phyloP scores from a whole-genome alignment of 1,140 invertebrate genomes.

The Formica selysi region DNA sequence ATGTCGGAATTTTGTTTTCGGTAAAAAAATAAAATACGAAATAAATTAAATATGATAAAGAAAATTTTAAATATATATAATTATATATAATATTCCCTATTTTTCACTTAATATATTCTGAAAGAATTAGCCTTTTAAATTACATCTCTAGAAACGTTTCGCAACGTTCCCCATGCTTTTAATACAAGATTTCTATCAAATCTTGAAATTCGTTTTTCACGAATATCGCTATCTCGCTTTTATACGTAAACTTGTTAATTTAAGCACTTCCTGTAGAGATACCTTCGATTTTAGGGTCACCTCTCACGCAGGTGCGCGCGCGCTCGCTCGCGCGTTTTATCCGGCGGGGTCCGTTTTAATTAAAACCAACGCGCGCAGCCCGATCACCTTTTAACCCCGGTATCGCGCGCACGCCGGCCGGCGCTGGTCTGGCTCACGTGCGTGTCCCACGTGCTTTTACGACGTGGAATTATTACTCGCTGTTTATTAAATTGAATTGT shows the following conservation, averaged over 20 bases:
- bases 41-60: background rate
- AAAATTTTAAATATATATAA: background rate
- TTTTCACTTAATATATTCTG: background rate
- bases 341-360: slow-evolving; percentile 45
- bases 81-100: background rate
- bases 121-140: background rate
- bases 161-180: background rate
- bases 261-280: background rate
- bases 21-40: background rate
- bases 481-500: slow-evolving; percentile 74
- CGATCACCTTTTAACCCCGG: slow-evolving; percentile 51
- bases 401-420: background rate
- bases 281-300: slow-evolving; percentile 3
- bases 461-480: slow-evolving; percentile 64
- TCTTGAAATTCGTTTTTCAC: background rate
- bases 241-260: slow-evolving; percentile 1
- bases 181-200: background rate
- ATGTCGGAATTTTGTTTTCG: no score
- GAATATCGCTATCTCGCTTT: background rate
- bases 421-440: slow-evolving; percentile 36
- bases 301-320: background rate
- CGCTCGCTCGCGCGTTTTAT: background rate
- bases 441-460: slow-evolving; percentile 70
- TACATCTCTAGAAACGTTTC: background rate
- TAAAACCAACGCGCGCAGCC: slow-evolving; percentile 33